Evolutionary conservation across 2,888 invertebrate species (phyloP).

Genomic region (Lycocerus yunnanus): DNA sequence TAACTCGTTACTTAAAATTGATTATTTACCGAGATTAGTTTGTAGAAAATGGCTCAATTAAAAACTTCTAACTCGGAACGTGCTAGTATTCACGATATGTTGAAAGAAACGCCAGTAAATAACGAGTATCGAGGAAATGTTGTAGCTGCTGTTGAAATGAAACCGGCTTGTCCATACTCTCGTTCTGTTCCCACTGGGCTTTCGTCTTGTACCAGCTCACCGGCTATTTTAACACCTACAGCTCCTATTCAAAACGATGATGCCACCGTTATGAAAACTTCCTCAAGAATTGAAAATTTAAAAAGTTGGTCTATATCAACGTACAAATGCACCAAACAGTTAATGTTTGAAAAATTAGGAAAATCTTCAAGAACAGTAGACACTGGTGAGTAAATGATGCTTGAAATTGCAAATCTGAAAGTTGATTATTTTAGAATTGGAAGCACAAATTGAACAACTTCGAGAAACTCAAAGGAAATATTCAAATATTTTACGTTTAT

Average conservation of each 20-base stretch:
- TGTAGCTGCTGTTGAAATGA: constrained; percentile 74
- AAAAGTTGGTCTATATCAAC: constrained; percentile 98
- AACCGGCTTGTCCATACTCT: constrained; percentile 69
- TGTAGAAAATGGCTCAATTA: constrained; percentile 47
- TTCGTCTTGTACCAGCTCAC: constrained; percentile 51
- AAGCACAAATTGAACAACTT: constrained; percentile 89
- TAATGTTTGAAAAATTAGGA: constrained; percentile 94
- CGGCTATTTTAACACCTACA: constrained; percentile 59
- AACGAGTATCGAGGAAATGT: constrained; percentile 76
- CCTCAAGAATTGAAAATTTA: constrained; percentile 87
- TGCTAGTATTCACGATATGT: constrained; percentile 80
- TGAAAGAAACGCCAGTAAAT: constrained; percentile 80
- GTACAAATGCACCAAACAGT: constrained; percentile 96
- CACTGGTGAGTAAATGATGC: constrained; percentile 62
- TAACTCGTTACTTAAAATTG: not conserved
- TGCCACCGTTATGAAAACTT: constrained; percentile 66
- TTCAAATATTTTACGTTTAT: constrained; percentile 82
- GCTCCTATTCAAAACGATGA: constrained; percentile 60
- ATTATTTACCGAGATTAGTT: not conserved
- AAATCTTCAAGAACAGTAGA: constrained; percentile 91
- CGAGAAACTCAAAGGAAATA: constrained; percentile 95
- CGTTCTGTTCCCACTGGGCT: constrained; percentile 70
- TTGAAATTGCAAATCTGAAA: not conserved
- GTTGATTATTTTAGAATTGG: constrained; percentile 70
- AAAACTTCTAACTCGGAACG: constrained; percentile 60